Percentiles rank a stretch among this genome's conserved stretches.
Evolutionary conservation across 2,888 invertebrate genomes (phyloP).

Genomic region (Geophilus truncorum): DNA sequence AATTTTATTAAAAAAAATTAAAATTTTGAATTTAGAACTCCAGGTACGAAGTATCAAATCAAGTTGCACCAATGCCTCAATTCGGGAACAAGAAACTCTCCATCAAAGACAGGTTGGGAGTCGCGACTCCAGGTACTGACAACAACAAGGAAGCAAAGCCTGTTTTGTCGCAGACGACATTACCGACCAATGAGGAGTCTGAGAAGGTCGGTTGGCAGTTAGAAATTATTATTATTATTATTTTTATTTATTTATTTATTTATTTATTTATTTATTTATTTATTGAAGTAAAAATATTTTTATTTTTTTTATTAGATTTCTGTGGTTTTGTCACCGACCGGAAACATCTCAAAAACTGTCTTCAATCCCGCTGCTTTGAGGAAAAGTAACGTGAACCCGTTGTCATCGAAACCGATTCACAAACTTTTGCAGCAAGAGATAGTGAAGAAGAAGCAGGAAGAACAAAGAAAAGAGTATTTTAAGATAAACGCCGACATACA

Average conservation of each 20-base stretch:
- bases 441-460: slow-evolving; percentile 67
- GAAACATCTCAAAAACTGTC: slow-evolving; percentile 52
- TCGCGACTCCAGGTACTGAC: slow-evolving; percentile 36
- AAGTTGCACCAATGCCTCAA: not conserved
- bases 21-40: slow-evolving; percentile 27
- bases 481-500: slow-evolving; percentile 74
- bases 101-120: slow-evolving; percentile 55
- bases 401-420: slow-evolving; percentile 45
- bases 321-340: slow-evolving; percentile 44
- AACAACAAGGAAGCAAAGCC: slow-evolving; percentile 35
- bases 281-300: slow-evolving; percentile 8
- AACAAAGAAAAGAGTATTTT: slow-evolving; percentile 66
- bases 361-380: slow-evolving; percentile 51
- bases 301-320: slow-evolving; percentile 33
- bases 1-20: no score
- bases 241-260: not conserved
- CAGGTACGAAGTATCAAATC: not conserved
- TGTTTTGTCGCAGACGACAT: slow-evolving; percentile 1
- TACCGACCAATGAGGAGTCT: slow-evolving; percentile 31
- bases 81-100: slow-evolving; percentile 41
- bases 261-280: not conserved
- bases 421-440: slow-evolving; percentile 59
- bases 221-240: no score
- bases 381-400: slow-evolving; percentile 40
- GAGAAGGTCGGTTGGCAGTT: no score